These are phyloP conservation scores for Pangasius macronema DNA, from an alignment of 2,797 vertebrate species.

Conservation along the genomic window DNA sequence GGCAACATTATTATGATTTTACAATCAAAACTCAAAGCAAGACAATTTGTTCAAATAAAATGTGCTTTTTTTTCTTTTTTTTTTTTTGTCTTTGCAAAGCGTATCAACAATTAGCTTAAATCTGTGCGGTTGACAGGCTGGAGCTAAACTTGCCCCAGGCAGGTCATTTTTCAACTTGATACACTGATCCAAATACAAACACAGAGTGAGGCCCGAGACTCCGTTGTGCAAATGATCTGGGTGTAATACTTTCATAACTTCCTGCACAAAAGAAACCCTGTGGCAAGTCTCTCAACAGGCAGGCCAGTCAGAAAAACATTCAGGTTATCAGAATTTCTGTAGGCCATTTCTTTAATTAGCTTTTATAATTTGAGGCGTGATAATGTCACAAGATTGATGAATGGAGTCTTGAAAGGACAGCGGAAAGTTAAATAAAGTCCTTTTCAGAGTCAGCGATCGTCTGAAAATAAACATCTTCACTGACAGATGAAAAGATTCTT, in stretches of 20 bases:
- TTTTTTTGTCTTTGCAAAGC: conserved; percentile 22
- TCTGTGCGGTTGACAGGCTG: conserved; percentile 43
- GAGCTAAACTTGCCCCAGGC: conserved; percentile 51
- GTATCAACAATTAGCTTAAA: conserved; percentile 49
- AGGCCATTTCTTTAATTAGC: conserved; percentile 83
- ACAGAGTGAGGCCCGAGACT: conserved; percentile 66
- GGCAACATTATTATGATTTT: conserved; percentile 38
- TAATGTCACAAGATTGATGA: conserved; percentile 78
- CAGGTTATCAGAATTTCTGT: conserved; percentile 77
- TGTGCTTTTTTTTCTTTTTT: background rate
- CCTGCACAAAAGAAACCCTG: conserved; percentile 76
- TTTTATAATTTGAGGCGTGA: conserved; percentile 78
- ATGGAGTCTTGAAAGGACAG: conserved; percentile 68
- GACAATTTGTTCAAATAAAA: conserved; percentile 25
- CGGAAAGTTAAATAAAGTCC: conserved; percentile 59
- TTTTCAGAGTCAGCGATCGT: conserved; percentile 53
- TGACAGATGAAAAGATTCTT: conserved; percentile 64
- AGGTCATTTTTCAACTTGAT: conserved; percentile 58
- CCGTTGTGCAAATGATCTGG: conserved; percentile 78
- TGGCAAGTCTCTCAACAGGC: conserved; percentile 74
- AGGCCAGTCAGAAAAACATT: conserved; percentile 61
- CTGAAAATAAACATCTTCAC: conserved; percentile 66
- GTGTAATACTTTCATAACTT: conserved; percentile 81
- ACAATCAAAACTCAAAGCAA: conserved; percentile 28
- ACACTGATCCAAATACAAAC: conserved; percentile 55